Base-by-base conservation (phyloP, 92 coral and sea anemone genomes). In the Galaxea fascicularis region DNA sequence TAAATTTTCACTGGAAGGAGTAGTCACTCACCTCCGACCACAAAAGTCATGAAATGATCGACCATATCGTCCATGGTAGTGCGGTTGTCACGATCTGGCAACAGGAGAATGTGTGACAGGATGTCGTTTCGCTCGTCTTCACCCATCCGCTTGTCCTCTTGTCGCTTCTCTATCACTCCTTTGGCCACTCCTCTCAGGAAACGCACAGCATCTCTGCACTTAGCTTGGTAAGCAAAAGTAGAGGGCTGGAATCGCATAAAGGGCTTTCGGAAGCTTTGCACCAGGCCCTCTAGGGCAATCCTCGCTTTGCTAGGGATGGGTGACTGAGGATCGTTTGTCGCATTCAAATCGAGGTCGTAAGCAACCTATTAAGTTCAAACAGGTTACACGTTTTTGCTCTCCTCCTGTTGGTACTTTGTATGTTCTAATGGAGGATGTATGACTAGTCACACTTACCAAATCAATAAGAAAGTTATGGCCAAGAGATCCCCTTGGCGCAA, bases 181-280 rank as follows among this genome's bases (percentile, higher is more conserved):
- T 71, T 59, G 28, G 95, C 92, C 25, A 93, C 93, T 8, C 80
- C 86, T 5, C 98, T 87, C 24, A 92, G 87, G 69, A 84, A 88
- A 21, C 76, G 86, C 26, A 92, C 95, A n/a, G 96, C 92, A 29
- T 89, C 89, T 15, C 66, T 88, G 31, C 96, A 93, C 66, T 92
- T 86, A 14, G 65, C 77, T 80, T 89, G 95, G 80, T 85, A 92
- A 18, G 49, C 66, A 72, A 85, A 92, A 3, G 95, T 92, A 58
- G 84, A 49, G 15, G 95, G 95, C 86, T 88, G 91, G 78, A 64
- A 90, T 59, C 91, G 84, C 18, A 88, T 79, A 53, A 91, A 89
- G 20, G 98, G 98, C 81, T 78, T 90, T 64, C 92, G 94, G 72
- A 95, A 95, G 68, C 98, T 93, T 79, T 90, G 88, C 25, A 91